Percentiles rank a stretch among this genome's conserved stretches.
Conservation (phyloP, 2,797 vertebrate species). For the Onychomys torridus region DNA sequence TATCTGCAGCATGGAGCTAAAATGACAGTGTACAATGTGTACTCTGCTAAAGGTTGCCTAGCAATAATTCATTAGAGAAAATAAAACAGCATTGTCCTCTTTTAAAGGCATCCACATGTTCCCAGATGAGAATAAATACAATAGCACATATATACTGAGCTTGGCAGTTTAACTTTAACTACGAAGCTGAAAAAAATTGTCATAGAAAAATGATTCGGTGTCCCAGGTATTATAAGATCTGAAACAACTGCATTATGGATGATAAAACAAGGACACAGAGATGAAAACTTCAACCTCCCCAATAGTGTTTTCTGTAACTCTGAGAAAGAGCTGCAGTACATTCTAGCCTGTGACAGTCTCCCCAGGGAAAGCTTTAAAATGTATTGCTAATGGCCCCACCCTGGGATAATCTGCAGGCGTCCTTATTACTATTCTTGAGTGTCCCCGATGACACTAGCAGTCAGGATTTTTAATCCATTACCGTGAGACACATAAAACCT, state of each 20-base stretch:
- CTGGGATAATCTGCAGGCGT: neutral
- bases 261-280: neutral
- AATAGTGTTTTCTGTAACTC: neutral
- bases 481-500: neutral
- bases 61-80: constrained; percentile 76
- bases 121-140: constrained; percentile 33
- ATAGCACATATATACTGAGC: neutral
- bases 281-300: neutral
- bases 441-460: neutral
- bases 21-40: neutral
- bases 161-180: neutral
- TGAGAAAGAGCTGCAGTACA: neutral
- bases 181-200: neutral
- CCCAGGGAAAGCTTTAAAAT: neutral
- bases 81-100: constrained; percentile 58
- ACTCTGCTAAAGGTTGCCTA: constrained; percentile 69
- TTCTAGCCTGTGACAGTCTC: neutral
- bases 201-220: neutral
- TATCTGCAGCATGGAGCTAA: constrained; percentile 31
- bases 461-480: neutral
- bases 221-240: neutral
- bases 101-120: constrained; percentile 61
- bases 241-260: neutral
- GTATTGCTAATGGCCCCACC: neutral
- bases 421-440: neutral